A percentile compares a stretch with the other conserved stretches of the same genome.
Conservation (phyloP, 2,113 vertebrate genomes). For the Procavia capensis region DNA sequence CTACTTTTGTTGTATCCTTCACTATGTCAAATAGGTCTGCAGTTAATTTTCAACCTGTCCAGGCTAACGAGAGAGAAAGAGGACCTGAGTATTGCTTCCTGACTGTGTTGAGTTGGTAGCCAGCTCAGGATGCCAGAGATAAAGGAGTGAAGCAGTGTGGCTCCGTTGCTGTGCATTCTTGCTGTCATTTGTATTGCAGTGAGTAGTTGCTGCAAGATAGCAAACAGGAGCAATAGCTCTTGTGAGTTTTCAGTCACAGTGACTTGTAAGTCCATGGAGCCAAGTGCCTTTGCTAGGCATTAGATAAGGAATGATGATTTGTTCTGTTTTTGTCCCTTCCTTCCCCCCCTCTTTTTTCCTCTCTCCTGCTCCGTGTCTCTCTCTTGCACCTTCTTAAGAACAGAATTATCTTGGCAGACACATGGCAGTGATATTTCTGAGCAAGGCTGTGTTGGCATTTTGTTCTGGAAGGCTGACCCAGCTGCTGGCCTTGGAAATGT, state of each 20-base stretch:
- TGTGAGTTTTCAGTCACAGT: background rate
- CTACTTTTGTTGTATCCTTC: background rate
- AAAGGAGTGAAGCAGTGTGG: rapidly evolving
- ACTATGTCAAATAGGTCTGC: background rate
- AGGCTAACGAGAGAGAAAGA: background rate
- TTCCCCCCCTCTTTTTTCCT: background rate
- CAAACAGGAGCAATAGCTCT: background rate
- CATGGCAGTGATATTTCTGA: background rate
- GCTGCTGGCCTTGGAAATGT: background rate
- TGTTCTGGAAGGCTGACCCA: conserved; percentile 1
- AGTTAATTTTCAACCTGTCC: background rate
- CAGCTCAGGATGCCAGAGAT: background rate
- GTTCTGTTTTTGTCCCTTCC: background rate
- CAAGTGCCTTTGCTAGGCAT: background rate
- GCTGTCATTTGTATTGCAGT: background rate
- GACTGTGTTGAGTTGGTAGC: background rate
- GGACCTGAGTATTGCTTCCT: background rate
- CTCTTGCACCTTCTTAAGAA: background rate
- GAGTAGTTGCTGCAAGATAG: background rate
- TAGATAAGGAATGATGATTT: background rate
- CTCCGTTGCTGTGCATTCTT: rapidly evolving
- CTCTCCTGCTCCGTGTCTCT: background rate
- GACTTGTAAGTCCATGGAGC: background rate
- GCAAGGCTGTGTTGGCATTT: background rate
- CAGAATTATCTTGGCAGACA: background rate